Percentiles rank a stretch among this genome's conserved stretches.
These are phyloP conservation scores for Pseudopleuronectes americanus DNA, from an alignment of 2,797 vertebrate genomes.

Conservation along the genomic window DNA sequence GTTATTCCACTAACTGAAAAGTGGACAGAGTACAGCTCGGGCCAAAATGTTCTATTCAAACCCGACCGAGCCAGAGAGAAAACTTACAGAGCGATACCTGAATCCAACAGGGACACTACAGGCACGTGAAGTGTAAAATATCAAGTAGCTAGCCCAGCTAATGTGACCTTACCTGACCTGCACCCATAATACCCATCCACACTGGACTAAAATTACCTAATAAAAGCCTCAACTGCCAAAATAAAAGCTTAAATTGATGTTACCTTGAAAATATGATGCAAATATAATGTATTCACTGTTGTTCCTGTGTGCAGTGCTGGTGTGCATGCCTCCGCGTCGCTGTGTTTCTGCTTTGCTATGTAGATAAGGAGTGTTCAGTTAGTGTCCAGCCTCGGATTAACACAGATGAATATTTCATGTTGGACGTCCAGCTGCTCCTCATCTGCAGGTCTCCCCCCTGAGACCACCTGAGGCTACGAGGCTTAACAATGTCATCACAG, in stretches of 20 bases:
- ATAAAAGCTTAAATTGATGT: background rate
- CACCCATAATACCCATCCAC: no score
- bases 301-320: background rate
- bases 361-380: constrained; percentile 24
- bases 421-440: constrained; percentile 70
- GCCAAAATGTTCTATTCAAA: no score
- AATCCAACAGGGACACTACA: no score
- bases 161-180: no score
- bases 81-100: no score
- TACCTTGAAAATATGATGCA: no score
- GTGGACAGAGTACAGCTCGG: no score
- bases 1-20: background rate
- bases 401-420: constrained; percentile 73
- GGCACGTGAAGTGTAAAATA: no score
- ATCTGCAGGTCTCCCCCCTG: constrained; percentile 59
- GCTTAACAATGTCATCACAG: constrained; percentile 49
- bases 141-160: no score
- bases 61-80: no score
- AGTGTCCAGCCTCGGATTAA: constrained; percentile 60
- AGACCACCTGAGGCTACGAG: constrained; percentile 49
- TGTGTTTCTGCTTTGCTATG: constrained; percentile 24
- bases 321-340: background rate
- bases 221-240: background rate
- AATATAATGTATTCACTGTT: no score
- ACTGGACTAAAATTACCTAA: no score